Conservation (phyloP, 2,113 vertebrate genomes). For the Todiramphus chloris region DNA sequence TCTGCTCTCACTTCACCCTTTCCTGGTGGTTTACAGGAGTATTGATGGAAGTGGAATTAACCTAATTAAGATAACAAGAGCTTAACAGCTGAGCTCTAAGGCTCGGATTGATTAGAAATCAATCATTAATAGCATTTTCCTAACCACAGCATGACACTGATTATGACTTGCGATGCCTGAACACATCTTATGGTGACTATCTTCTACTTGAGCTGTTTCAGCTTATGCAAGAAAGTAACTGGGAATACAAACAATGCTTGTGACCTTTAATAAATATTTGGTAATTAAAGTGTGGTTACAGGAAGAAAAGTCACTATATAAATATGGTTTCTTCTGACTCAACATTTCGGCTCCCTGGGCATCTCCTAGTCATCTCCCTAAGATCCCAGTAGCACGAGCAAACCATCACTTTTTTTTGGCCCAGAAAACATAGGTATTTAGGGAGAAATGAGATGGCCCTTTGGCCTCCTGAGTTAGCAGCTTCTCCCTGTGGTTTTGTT, state of each 20-base stretch:
- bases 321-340: conserved; percentile 24
- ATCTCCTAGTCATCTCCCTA: neutral
- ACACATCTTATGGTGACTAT: neutral
- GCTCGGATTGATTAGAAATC: neutral
- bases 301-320: conserved; percentile 9
- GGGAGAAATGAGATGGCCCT: neutral
- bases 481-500: neutral
- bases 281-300: conserved; percentile 32
- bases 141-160: neutral
- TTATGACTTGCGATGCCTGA: neutral
- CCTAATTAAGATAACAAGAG: neutral
- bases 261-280: conserved; percentile 58
- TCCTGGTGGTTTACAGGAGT: neutral
- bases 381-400: neutral
- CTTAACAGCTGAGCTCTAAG: neutral
- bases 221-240: conserved; percentile 26
- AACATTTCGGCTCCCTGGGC: neutral
- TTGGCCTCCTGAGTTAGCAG: neutral
- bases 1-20: neutral
- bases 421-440: neutral
- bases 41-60: neutral
- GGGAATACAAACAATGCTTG: conserved; percentile 11
- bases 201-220: neutral
- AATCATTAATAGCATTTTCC: neutral
- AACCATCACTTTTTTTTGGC: neutral